These are phyloP conservation scores for Mythimna lalbum DNA, from an alignment of 2,888 invertebrate genomes.

Conservation along the genomic window DNA sequence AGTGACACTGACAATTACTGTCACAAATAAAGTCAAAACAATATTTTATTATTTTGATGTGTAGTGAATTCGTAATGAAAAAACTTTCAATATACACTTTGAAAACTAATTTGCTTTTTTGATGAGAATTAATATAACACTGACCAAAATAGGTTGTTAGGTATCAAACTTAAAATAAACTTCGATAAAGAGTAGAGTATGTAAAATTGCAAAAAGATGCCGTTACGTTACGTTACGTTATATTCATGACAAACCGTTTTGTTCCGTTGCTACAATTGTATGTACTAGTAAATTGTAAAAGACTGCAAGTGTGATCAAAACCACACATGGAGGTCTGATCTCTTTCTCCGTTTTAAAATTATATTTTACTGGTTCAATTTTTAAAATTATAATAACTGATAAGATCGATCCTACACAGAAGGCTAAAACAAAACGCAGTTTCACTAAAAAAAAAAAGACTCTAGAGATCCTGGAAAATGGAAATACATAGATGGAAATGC, in stretches of 20 bases:
- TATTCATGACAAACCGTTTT: neutral
- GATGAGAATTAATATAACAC: neutral
- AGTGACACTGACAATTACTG: constrained; percentile 7
- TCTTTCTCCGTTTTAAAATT: too few relatives aligned
- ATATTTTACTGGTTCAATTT: too few relatives aligned
- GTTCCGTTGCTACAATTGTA: neutral
- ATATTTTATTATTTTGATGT: neutral
- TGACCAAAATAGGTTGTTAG: neutral
- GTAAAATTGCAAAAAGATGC: neutral
- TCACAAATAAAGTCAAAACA: neutral
- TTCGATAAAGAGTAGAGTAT: neutral
- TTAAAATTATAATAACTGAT: too few relatives aligned
- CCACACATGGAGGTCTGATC: too few relatives aligned
- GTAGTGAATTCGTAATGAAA: neutral
- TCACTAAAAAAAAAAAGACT: too few relatives aligned
- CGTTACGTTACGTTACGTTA: too few relatives aligned
- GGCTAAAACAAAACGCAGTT: neutral
- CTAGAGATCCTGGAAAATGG: too few relatives aligned
- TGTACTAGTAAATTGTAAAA: neutral
- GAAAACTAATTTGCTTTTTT: neutral
- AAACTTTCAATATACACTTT: neutral
- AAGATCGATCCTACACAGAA: neutral
- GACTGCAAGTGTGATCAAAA: neutral
- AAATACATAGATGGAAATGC: too few relatives aligned
- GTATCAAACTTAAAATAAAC: too few relatives aligned